These are phyloP conservation scores for Cossypha heuglini DNA, from an alignment of 2,797 vertebrate species.

Conservation along the genomic window DNA sequence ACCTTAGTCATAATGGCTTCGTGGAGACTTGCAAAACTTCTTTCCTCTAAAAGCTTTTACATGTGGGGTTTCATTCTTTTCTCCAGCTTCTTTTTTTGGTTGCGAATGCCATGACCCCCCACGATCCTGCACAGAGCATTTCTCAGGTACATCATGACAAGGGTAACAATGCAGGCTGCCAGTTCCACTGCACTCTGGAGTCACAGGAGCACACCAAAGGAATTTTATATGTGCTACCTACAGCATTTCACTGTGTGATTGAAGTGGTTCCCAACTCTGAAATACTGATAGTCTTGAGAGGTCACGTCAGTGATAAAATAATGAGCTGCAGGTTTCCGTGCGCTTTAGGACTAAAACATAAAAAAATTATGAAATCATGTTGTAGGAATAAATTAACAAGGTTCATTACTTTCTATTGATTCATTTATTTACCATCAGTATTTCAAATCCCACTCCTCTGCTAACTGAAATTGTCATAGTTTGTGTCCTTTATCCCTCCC, in stretches of 20 bases:
- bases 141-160: constrained; percentile 41
- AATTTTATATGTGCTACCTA: constrained; percentile 33
- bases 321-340: not conserved
- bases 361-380: not conserved
- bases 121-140: constrained; percentile 13
- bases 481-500: not conserved
- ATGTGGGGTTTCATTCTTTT: not conserved
- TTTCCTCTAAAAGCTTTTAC: not conserved
- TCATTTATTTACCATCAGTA: not conserved
- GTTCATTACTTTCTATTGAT: not conserved
- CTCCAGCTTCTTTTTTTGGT: not conserved
- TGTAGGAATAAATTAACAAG: not conserved
- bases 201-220: not conserved
- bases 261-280: not conserved
- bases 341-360: not conserved
- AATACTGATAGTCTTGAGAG: not conserved
- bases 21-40: not conserved
- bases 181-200: constrained; percentile 11
- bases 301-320: not conserved
- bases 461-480: not conserved
- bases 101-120: not conserved
- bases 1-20: not conserved
- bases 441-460: not conserved
- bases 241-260: not conserved
- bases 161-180: constrained; percentile 57